Conservation (phyloP, 2,113 vertebrate genomes). For the Gopherus flavomarginatus region DNA sequence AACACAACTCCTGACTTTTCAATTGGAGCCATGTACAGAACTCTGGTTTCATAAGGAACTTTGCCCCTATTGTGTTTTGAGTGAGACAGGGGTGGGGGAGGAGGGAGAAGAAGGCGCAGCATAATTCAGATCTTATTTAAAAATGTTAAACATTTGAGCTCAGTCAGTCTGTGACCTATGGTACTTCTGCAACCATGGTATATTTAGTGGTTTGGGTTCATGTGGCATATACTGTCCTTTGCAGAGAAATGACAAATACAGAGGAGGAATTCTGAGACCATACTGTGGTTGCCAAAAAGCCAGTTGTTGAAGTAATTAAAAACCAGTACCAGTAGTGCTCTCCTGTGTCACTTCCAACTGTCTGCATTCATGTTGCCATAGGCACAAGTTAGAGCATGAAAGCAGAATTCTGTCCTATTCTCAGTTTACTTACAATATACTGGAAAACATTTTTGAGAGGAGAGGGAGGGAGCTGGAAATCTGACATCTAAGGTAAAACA, state of each 20-base stretch:
- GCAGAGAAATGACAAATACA: background rate
- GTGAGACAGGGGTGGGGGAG: too few species aligned
- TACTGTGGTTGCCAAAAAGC: background rate
- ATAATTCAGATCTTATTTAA: background rate
- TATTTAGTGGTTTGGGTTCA: background rate
- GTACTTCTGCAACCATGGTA: background rate
- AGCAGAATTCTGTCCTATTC: background rate
- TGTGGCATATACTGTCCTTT: background rate
- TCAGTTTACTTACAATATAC: background rate
- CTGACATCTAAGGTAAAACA: background rate
- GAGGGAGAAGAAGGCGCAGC: too few species aligned
- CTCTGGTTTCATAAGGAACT: background rate
- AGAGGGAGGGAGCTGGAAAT: background rate
- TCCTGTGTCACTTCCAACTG: background rate
- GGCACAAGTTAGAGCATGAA: background rate
- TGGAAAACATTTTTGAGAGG: background rate
- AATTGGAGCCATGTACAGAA: background rate
- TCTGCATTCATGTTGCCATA: slow-evolving; percentile 1
- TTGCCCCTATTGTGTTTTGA: background rate
- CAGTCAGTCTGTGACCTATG: background rate
- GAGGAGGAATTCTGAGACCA: background rate
- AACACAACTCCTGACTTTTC: background rate
- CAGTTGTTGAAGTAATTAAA: background rate
- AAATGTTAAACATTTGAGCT: background rate
- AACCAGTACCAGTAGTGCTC: background rate